Evolutionary conservation across 2,113 vertebrate genomes (phyloP), one percentile per base, ranked within the genome.

Genomic region (Paradisaea rubra): DNA sequence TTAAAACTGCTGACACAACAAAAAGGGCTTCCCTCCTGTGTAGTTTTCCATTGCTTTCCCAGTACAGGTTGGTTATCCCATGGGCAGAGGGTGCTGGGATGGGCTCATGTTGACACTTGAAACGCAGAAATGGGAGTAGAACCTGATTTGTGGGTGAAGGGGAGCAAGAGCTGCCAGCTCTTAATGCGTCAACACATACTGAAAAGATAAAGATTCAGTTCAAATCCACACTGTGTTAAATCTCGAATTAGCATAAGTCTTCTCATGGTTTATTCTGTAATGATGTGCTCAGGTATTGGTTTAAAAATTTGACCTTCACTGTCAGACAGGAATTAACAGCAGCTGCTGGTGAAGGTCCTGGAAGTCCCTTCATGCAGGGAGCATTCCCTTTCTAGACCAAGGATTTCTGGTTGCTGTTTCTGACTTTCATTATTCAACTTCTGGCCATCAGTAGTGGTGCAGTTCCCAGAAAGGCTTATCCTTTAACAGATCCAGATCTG

Each of bases 61-160:
- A 44, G 25, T 53, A n/a, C 23, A 45, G 6, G 25, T 6, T 24
- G 49, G 68, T 65, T n/a, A 19, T 60, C 45, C 44, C 18, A 27
- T 53, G 66, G 52, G 49, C 52, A 60, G 35, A 19, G 28, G 47
- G 24, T 83, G 64, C 72, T 52, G 61, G 33, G 64, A 15, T 17
- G 23, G 54, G 37, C 20, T 85, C 0, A 0, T n/a, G 68, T 21
- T 64, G 49, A 8, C 31, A 9, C 39, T 33, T 18, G 52, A 45
- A 65, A 33, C 15, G 14, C 16, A 25, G 68, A 59, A 71, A 19
- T 39, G 21, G 9, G 31, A 7, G 8, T 27, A 11, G n/a, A 20
- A 45, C 24, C 50, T 57, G 3, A 18, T 54, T 2, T 7, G n/a
- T 2, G 41, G 9, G 9, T 16, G 16, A 66, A 56, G 30, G 15